Percentiles rank a stretch among this genome's conserved stretches.
phyloP scores from a whole-genome alignment of 2,113 vertebrate species.

The Odocoileus virginianus region DNA sequence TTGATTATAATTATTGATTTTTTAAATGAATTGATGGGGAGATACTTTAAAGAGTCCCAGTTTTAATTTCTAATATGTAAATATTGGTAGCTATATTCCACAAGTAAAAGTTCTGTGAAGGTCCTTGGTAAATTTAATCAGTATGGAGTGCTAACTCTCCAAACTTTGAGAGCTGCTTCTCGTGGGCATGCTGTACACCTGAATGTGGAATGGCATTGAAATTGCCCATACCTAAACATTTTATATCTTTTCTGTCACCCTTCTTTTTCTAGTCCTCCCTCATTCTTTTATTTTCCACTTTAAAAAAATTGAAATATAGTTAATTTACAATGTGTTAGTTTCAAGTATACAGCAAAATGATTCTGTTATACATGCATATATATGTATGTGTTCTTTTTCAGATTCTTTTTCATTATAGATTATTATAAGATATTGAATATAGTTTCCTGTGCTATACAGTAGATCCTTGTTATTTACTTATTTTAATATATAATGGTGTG shows the following conservation, averaged over 20 bases:
- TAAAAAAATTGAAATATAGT: not conserved
- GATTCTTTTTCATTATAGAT: not conserved
- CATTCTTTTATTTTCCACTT: not conserved
- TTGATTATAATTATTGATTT: not conserved
- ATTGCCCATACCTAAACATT: not conserved
- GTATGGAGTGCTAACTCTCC: not conserved
- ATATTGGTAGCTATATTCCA: not conserved
- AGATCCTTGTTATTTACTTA: not conserved
- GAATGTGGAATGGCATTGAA: not conserved
- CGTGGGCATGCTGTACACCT: not conserved
- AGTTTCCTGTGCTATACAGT: not conserved
- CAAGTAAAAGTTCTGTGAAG: not conserved
- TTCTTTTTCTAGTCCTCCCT: not conserved
- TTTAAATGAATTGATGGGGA: not conserved
- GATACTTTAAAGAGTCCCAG: not conserved
- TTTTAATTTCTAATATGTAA: conserved; percentile 2
- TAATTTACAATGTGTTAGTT: not conserved
- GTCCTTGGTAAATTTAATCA: not conserved
- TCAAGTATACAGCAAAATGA: not conserved
- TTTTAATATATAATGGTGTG: not conserved
- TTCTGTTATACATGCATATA: not conserved
- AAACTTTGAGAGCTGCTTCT: not conserved
- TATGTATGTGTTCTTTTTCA: not conserved
- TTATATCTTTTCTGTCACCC: not conserved
- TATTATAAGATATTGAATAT: not conserved